phyloP scores from a whole-genome alignment of 2,113 vertebrate genomes.

The Esox niger region DNA sequence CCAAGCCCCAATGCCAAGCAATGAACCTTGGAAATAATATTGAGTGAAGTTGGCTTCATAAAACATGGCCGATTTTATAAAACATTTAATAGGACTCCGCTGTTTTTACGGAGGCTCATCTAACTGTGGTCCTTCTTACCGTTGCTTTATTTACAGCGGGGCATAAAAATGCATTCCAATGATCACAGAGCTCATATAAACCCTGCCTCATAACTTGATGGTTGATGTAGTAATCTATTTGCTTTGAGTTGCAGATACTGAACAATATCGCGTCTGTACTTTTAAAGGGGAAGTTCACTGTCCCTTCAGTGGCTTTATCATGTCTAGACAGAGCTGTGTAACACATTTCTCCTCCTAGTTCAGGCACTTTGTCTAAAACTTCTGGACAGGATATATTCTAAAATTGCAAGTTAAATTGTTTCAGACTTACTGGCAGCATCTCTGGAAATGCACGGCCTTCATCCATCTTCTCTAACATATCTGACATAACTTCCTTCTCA shows the following conservation, averaged over 20 bases:
- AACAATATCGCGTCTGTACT: not conserved
- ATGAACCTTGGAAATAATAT: constrained; percentile 28
- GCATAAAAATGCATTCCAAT: constrained; percentile 39
- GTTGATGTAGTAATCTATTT: constrained; percentile 25
- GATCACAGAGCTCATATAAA: constrained; percentile 44
- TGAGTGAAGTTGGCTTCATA: constrained; percentile 34
- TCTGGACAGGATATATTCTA: not conserved
- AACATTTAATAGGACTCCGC: constrained; percentile 17
- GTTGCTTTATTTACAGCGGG: constrained; percentile 33
- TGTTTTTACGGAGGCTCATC: constrained; percentile 36
- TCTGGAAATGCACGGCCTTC: constrained; percentile 5
- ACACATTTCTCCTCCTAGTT: not conserved
- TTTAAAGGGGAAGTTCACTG: too few relatives aligned
- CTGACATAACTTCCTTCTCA: constrained; percentile 4
- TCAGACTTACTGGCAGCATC: not conserved
- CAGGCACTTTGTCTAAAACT: not conserved
- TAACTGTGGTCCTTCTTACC: constrained; percentile 17
- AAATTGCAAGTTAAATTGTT: not conserved
- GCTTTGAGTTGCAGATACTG: constrained; percentile 11
- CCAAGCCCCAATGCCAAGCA: constrained; percentile 13
- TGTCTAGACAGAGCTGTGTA: not conserved
- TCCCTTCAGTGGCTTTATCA: constrained; percentile 11
- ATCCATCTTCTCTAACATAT: constrained; percentile 18
- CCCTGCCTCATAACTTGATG: constrained; percentile 37
- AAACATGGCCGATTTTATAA: constrained; percentile 35